These are phyloP conservation scores for Arion vulgaris DNA, from an alignment of 1,140 invertebrate genomes.

Conservation along the genomic window DNA sequence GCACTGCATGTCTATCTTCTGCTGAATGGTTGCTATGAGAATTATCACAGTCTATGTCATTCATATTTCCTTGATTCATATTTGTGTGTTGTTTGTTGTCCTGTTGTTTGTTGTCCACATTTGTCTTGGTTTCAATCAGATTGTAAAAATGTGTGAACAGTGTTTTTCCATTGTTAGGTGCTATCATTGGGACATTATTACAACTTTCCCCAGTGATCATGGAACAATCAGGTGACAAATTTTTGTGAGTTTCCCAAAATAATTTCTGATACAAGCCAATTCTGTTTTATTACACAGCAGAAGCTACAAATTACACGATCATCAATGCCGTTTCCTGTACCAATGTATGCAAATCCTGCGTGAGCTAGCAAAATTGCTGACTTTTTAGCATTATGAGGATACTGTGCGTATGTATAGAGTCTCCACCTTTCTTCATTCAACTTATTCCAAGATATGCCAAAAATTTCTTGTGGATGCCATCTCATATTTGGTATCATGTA, in stretches of 20 bases:
- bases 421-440: slow-evolving; percentile 29
- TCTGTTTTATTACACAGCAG: slow-evolving; percentile 42
- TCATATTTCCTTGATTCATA: background rate
- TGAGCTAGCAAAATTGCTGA: slow-evolving; percentile 82
- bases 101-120: background rate
- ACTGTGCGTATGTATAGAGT: slow-evolving; percentile 9
- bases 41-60: background rate
- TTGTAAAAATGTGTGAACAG: slow-evolving; percentile 3
- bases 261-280: slow-evolving; percentile 44
- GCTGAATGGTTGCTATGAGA: background rate
- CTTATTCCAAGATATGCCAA: slow-evolving; percentile 17
- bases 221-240: slow-evolving; percentile 42
- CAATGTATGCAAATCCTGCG: slow-evolving; percentile 73
- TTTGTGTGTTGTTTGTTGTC: no score
- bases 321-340: slow-evolving; percentile 23
- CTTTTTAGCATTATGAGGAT: slow-evolving; percentile 4
- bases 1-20: background rate
- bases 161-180: background rate
- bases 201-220: slow-evolving; percentile 38
- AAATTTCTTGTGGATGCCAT: background rate
- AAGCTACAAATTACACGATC: slow-evolving; percentile 47
- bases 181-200: slow-evolving; percentile 39
- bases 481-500: background rate
- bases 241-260: slow-evolving; percentile 41
- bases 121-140: slow-evolving; percentile 18